These are phyloP conservation scores for Pristionchus japonicus DNA, from an alignment of 2,888 invertebrate species.

Conservation along the genomic window DNA sequence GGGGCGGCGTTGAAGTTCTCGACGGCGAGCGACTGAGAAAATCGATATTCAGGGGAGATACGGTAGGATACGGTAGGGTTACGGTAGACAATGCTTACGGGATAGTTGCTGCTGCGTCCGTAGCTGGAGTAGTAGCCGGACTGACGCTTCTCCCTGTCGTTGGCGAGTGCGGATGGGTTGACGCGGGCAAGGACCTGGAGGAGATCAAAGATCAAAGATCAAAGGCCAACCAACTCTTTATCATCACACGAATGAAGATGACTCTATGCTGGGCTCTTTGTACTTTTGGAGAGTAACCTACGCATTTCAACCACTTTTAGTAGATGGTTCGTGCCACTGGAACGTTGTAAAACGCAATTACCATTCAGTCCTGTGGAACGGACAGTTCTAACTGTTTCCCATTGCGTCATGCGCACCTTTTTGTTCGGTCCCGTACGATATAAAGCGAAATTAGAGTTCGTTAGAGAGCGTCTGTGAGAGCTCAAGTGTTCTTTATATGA, in stretches of 20 bases:
- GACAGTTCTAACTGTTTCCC: not conserved
- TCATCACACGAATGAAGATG: too few species aligned
- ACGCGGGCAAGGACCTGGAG: slow-evolving; percentile 45
- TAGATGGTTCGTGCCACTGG: too few species aligned
- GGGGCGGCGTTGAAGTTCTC: slow-evolving; percentile 44
- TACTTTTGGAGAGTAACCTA: too few species aligned
- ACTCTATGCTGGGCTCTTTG: too few species aligned
- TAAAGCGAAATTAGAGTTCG: slow-evolving; percentile 22
- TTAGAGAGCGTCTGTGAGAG: not conserved
- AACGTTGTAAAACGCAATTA: not conserved
- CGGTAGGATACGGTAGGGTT: not conserved
- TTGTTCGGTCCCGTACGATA: not conserved
- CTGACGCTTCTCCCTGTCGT: slow-evolving; percentile 36
- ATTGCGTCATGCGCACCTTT: not conserved
- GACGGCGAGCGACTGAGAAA: slow-evolving; percentile 30
- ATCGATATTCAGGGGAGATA: not conserved
- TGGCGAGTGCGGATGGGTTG: slow-evolving; percentile 23
- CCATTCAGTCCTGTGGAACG: not conserved
- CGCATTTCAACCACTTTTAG: too few species aligned
- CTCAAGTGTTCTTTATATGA: slow-evolving; percentile 33
- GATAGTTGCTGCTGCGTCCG: not conserved
- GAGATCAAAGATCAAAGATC: not conserved
- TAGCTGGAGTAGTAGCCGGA: slow-evolving; percentile 39
- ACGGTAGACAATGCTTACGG: not conserved
- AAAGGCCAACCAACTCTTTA: too few species aligned